Evolutionary conservation across 2,797 vertebrate genomes (phyloP).

Genomic region (Anabacerthia variegaticeps): DNA sequence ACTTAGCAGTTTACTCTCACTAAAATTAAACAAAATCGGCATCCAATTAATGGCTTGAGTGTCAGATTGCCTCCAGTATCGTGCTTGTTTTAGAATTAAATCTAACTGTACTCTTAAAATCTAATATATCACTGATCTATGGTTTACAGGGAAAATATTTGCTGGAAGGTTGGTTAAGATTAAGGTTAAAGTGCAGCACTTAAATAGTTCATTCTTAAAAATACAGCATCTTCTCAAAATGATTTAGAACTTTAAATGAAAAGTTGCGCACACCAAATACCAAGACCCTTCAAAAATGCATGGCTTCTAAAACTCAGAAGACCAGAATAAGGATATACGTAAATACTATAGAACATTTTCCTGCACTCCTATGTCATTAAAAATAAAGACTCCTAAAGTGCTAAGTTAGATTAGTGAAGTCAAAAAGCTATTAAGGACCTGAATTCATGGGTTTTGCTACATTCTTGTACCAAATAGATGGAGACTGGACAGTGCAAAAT

Average conservation of each 20-base stretch:
- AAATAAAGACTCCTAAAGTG: neutral
- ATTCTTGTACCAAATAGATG: neutral
- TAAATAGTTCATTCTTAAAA: neutral
- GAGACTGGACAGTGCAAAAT: neutral
- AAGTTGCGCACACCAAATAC: neutral
- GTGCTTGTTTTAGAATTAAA: slow-evolving; percentile 14
- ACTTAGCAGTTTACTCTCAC: slow-evolving; percentile 24
- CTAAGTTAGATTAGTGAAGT: neutral
- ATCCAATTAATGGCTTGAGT: slow-evolving; percentile 27
- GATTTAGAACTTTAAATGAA: neutral
- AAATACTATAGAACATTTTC: neutral
- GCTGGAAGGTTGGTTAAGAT: neutral
- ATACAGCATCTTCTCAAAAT: neutral
- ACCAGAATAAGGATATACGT: neutral
- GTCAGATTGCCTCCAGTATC: slow-evolving; percentile 50
- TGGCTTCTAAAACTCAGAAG: neutral
- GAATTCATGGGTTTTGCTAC: neutral
- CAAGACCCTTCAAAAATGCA: neutral
- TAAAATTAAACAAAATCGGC: slow-evolving; percentile 52
- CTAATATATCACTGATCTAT: neutral
- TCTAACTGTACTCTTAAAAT: neutral
- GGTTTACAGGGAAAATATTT: neutral
- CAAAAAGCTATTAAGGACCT: neutral
- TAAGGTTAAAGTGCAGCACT: neutral
- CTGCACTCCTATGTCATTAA: neutral